Evolutionary conservation across 2,888 invertebrate genomes (phyloP), one percentile per base, ranked within the genome.

Genomic region (Scrobipalpa costella): DNA sequence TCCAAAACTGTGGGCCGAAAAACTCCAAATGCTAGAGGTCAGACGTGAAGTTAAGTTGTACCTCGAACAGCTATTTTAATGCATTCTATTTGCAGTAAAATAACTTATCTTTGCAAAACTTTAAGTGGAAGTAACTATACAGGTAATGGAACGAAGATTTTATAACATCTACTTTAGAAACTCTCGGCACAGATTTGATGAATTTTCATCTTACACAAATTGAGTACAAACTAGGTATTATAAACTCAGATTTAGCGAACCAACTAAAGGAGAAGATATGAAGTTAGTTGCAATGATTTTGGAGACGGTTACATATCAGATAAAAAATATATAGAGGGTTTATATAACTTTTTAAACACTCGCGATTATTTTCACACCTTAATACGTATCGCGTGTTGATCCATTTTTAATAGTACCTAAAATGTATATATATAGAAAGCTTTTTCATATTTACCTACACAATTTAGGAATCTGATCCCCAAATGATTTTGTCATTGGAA

Each of bases 11-110:
- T 81, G 76, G 78, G 75, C 71, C 67, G 75, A 76, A 78, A 78
- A 78, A 78, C 78, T 71, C 67, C 62, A 79, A 85, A 84, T 79
- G 79, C 73, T 77, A 83, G 73, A 82, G 85, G 83, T 86, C 80
- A 79, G 71, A 69, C 70, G 67, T 66, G 66, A 68, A 71, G 75
- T 71, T 73, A 72, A 74, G 76, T 72, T 69, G 68, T 57, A 66
- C 69, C 67, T 67, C 49, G 62, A 68, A 69, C 67, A 63, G 63
- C 49, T 34, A 65, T 36, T 63, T 60, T 62, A 57, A 65, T 68
- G 57, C 57, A 64, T 66, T 61, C 71, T 68, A 72, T 74, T 75
- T 72, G 71, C 71, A 70, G 68, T 70, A 68, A 70, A 57, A 65
- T 67, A 64, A 38, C 59, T 27, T 62, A 27, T 13, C 7, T 61